Evolutionary conservation across 2,113 vertebrate genomes (phyloP).

Genomic region (Struthidea cinerea): DNA sequence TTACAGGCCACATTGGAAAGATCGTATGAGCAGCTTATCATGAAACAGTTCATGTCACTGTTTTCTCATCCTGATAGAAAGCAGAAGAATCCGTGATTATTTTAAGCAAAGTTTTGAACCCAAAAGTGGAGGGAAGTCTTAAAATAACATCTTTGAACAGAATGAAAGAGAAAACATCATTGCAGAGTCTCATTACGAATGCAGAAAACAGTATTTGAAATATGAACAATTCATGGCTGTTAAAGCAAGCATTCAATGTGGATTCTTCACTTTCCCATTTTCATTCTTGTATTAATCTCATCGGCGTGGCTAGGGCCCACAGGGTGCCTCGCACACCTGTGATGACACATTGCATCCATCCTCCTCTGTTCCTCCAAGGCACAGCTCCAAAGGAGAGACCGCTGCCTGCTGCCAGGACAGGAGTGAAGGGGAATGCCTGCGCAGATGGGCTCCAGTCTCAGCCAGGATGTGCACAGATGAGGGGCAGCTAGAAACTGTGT

Average conservation of each 20-base stretch:
- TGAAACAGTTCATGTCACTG: neutral
- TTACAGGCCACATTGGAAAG: neutral
- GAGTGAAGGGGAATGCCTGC: neutral
- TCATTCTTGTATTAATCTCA: neutral
- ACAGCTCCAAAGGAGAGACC: neutral
- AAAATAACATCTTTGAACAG: neutral
- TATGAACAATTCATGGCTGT: accelerated
- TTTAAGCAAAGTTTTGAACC: neutral
- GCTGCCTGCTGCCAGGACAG: neutral
- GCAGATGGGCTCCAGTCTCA: neutral
- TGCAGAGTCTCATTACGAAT: accelerated
- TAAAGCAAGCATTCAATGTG: neutral
- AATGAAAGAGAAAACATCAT: neutral
- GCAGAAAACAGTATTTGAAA: neutral
- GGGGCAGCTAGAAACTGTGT: neutral
- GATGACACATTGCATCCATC: neutral
- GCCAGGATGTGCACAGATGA: neutral
- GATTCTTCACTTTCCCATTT: neutral
- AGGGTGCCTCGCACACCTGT: accelerated
- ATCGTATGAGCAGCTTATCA: neutral
- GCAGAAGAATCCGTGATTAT: neutral
- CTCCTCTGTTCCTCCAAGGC: neutral
- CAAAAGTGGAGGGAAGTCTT: neutral
- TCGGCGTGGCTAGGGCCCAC: accelerated
- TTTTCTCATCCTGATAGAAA: neutral